Evolutionary conservation across 2,888 invertebrate species (phyloP).

Genomic region (Eupithecia inturbata): DNA sequence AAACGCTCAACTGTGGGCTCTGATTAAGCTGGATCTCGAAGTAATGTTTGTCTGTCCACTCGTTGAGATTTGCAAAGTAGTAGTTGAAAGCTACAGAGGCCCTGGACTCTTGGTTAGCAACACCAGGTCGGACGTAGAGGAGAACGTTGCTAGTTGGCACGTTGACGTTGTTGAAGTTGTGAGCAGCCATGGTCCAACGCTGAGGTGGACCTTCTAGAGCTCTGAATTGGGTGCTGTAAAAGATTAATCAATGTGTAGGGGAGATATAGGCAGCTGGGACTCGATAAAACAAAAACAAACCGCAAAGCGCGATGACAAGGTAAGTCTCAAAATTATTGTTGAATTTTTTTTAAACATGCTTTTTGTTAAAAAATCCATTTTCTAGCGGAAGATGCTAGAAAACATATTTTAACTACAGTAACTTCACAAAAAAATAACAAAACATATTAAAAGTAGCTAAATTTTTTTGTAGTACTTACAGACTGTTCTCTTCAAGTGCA

Average conservation of each 20-base stretch:
- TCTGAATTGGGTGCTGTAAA: constrained; percentile 60
- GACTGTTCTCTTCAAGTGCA: constrained; percentile 51
- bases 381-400: not conserved
- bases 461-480: constrained; percentile 55
- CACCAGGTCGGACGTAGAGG: constrained; percentile 57
- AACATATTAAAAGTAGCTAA: too few relatives aligned
- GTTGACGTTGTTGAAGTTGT: constrained; percentile 62
- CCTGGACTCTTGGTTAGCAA: constrained; percentile 57
- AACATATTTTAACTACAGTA: not conserved
- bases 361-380: too few relatives aligned
- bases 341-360: too few relatives aligned
- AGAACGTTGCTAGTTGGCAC: constrained; percentile 60
- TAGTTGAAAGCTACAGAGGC: constrained; percentile 65
- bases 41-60: constrained; percentile 68
- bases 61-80: constrained; percentile 58
- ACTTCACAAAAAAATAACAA: not conserved
- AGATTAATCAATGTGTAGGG: not conserved
- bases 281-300: too few relatives aligned
- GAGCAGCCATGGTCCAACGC: constrained; percentile 72
- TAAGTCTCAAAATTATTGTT: too few relatives aligned
- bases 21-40: constrained; percentile 63
- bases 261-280: too few relatives aligned
- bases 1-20: constrained; percentile 60
- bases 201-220: constrained; percentile 61
- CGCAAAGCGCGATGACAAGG: too few relatives aligned